Evolutionary conservation across 2,797 vertebrate genomes (phyloP), one percentile per base, ranked within the genome.

Genomic region (Galagoides demidoff): DNA sequence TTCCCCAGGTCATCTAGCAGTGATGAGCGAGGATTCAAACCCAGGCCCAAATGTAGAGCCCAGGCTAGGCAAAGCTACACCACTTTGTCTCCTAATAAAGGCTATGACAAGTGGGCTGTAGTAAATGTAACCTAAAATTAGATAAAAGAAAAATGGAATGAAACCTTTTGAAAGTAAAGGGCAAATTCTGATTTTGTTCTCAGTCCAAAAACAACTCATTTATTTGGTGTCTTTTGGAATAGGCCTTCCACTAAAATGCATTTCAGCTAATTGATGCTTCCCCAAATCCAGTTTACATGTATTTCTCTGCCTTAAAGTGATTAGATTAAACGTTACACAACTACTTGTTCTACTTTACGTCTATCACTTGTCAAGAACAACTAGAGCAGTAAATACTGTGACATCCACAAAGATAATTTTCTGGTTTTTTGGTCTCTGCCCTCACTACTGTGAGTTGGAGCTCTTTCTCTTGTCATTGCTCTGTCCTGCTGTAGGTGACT

Each of bases 111-210:
- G 49, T 31, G 37, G 39, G n/a, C 64, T 92, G 20, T 23, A 23
- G 68, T 13, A 49, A 61, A 31, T 29, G 17, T 25, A 16, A 63
- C 29, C 61, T 31, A 12, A 59, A 27, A 87, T 73, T 31, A 49
- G 71, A 55, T 79, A 9, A 93, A 93, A 49, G 63, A 39, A 37
- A 86, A 43, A 45, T 37, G 20, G 39, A 64, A 85, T 43, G 49
- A 82, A 59, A 45, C 8, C 23, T 74, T 85, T 68, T 64, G 29
- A 37, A 93, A 63, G 37, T 17, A 83, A 88, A 93, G 64, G 85
- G 57, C n/a, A 91, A 79, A 66, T 45, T 79, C 63, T 86, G 70
- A 84, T 31, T 27, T 79, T 92, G 61, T 25, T 93, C 52, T 94
- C 43, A 57, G 57, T 84, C 57, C n/a, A 86, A 81, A 82, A 82